Percentiles rank a stretch among this genome's conserved stretches.
Evolutionary conservation across 2,888 invertebrate genomes (phyloP).

Genomic region (Galeruca laticollis): DNA sequence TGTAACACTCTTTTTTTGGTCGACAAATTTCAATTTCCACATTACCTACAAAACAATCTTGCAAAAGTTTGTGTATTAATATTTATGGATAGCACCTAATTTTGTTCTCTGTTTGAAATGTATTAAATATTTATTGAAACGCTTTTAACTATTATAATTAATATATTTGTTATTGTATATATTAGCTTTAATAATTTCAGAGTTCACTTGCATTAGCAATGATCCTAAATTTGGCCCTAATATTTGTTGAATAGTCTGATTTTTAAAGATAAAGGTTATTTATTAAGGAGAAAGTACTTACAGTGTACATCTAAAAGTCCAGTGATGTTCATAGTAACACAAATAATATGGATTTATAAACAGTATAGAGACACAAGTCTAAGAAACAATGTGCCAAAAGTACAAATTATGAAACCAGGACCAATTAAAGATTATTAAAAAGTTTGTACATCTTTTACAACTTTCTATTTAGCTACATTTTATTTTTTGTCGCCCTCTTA

Average conservation of each 20-base stretch:
- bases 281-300: constrained; percentile 25
- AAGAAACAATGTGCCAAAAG: not conserved
- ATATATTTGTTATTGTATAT: constrained; percentile 8
- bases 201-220: not conserved
- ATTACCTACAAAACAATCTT: constrained; percentile 4
- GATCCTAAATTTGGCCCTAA: constrained; percentile 9
- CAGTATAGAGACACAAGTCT: not conserved
- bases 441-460: too few species aligned
- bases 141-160: not conserved
- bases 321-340: not conserved
- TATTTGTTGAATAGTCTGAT: constrained; percentile 26
- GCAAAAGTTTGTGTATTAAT: not conserved
- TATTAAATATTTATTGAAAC: constrained; percentile 6
- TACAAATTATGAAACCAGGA: too few species aligned
- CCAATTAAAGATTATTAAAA: too few species aligned
- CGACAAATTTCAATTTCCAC: not conserved
- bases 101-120: not conserved
- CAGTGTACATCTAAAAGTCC: constrained; percentile 16
- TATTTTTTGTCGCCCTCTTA: too few species aligned
- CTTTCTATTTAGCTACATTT: too few species aligned
- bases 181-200: constrained; percentile 12
- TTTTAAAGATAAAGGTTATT: constrained; percentile 16
- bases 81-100: not conserved
- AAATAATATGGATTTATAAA: not conserved
- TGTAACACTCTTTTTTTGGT: too few species aligned